Evolutionary conservation across 2,888 invertebrate species (phyloP).

Genomic region (Cerastis rubricosa): DNA sequence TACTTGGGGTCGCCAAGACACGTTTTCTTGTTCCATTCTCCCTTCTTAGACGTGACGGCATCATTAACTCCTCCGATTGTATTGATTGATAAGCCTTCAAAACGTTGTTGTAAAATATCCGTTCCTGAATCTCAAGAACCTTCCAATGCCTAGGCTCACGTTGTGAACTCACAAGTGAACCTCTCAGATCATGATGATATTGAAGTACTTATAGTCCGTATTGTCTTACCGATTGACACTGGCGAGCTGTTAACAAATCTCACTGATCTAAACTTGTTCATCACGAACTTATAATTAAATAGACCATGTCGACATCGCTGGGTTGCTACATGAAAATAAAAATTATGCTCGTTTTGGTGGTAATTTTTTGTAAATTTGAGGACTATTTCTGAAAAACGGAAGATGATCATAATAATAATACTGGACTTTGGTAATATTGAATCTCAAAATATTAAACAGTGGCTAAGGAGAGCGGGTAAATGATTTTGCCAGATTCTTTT

Average conservation of each 20-base stretch:
- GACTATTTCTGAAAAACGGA: no score
- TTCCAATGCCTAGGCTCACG: background rate
- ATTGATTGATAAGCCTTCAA: background rate
- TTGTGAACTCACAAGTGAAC: background rate
- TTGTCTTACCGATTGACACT: constrained; percentile 78
- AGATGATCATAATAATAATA: no score
- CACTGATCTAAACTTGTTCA: constrained; percentile 78
- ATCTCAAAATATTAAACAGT: no score
- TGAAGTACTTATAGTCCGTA: constrained; percentile 33
- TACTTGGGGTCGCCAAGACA: no score
- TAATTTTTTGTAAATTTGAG: background rate
- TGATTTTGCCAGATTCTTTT: no score
- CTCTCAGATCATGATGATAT: background rate
- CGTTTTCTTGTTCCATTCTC: no score
- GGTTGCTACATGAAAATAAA: constrained; percentile 39
- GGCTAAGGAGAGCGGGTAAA: no score
- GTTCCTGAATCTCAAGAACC: background rate
- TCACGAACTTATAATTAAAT: constrained; percentile 83
- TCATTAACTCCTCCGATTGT: no score
- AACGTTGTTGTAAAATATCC: background rate
- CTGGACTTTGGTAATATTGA: no score
- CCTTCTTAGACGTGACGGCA: no score
- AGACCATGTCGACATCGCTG: constrained; percentile 70
- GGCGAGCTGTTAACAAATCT: constrained; percentile 70
- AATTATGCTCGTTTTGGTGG: background rate